Evolutionary conservation across 2,888 invertebrate species (phyloP).

Genomic region (Caenorhabditis afra): DNA sequence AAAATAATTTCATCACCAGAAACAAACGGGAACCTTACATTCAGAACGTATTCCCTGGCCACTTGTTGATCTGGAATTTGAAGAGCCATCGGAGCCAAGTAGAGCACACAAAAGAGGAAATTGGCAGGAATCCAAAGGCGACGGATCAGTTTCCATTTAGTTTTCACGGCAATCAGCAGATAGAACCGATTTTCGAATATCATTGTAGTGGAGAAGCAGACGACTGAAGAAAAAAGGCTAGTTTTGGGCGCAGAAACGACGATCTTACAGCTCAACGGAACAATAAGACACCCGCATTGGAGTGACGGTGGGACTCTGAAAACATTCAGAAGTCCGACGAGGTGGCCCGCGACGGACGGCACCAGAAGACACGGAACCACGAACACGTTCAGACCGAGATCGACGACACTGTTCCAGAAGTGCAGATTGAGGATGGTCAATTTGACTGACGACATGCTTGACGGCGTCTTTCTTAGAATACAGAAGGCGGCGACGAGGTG

Average conservation of each 20-base stretch:
- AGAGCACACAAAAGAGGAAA: background rate
- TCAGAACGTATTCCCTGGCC: background rate
- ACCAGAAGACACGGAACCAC: conserved; percentile 4
- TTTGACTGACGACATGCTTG: conserved; percentile 12
- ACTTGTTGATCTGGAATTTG: conserved; percentile 14
- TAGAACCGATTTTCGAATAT: conserved; percentile 21
- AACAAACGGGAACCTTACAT: no score
- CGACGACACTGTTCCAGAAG: conserved; percentile 14
- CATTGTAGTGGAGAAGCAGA: conserved; percentile 6
- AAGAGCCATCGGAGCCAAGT: background rate
- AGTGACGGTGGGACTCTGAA: background rate
- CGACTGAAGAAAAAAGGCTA: conserved; percentile 2
- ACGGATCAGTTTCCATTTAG: background rate
- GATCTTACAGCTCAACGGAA: conserved; percentile 3
- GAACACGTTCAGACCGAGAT: background rate
- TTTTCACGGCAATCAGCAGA: conserved; percentile 1
- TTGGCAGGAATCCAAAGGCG: conserved; percentile 5
- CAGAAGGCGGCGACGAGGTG: conserved; percentile 11
- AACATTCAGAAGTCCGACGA: conserved; percentile 1
- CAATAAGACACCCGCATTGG: no score
- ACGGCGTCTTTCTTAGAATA: conserved; percentile 12
- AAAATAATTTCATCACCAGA: no score
- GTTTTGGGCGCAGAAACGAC: no score
- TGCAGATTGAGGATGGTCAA: conserved; percentile 7
- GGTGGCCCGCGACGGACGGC: background rate